A percentile compares a stretch with the other conserved stretches of the same genome.
Evolutionary conservation across 2,888 invertebrate genomes (phyloP).

Genomic region (Noctua pronuba): DNA sequence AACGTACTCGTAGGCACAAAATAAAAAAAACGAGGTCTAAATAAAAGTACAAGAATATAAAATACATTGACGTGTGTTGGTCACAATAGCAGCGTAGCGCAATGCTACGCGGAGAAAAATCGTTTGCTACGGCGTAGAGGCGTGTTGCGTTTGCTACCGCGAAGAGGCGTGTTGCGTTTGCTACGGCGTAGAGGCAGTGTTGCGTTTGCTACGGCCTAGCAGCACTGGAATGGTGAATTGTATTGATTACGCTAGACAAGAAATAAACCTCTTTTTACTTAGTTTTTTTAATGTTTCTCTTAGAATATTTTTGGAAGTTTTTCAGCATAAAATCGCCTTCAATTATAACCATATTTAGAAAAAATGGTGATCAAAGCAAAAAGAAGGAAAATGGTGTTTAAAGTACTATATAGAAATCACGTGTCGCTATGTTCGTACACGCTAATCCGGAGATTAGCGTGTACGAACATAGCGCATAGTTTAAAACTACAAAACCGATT

Average conservation of each 20-base stretch:
- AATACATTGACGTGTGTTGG: not conserved
- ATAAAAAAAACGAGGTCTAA: not conserved
- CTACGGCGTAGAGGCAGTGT: conserved; percentile 21
- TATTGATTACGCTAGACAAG: not conserved
- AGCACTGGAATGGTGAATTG: not conserved
- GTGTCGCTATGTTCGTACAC: not conserved
- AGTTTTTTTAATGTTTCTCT: not conserved
- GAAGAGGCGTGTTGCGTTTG: conserved; percentile 4
- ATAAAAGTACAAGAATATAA: not conserved
- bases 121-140: conserved; percentile 17
- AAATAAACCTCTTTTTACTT: not conserved
- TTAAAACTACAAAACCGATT: not conserved
- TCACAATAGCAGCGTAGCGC: not conserved
- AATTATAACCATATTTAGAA: too few relatives aligned
- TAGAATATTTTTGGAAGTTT: not conserved
- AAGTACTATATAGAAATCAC: not conserved
- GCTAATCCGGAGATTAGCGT: too few relatives aligned
- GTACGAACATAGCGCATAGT: too few relatives aligned
- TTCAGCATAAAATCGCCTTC: too few relatives aligned
- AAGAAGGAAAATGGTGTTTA: too few relatives aligned
- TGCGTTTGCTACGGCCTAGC: conserved; percentile 12
- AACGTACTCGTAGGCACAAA: not conserved
- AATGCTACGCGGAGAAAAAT: not conserved
- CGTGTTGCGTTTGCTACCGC: conserved; percentile 12
- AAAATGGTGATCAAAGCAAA: too few relatives aligned